phyloP scores from a whole-genome alignment of 2,797 vertebrate species.

The Nannoperca australis region DNA sequence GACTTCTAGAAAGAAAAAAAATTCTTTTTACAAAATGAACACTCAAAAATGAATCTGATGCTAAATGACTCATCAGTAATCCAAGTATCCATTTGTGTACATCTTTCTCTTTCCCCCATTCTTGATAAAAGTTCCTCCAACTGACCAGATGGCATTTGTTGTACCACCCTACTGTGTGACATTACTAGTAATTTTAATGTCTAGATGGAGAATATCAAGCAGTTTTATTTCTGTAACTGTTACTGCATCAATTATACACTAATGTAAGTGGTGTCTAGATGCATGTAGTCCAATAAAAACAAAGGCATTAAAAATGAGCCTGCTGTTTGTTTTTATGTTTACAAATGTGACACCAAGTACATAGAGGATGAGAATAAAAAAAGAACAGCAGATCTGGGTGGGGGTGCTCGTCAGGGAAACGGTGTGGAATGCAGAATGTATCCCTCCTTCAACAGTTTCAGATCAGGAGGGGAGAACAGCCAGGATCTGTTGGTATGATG shows the following conservation, averaged over 20 bases:
- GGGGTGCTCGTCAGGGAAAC: neutral
- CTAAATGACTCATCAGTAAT: constrained; percentile 26
- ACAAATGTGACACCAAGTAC: neutral
- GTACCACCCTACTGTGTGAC: constrained; percentile 40
- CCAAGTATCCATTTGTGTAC: constrained; percentile 32
- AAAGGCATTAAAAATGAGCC: constrained; percentile 27
- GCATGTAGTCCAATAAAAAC: constrained; percentile 82
- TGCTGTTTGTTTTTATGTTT: constrained; percentile 20
- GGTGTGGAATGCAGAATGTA: neutral
- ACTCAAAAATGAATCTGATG: constrained; percentile 24
- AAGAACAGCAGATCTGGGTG: neutral
- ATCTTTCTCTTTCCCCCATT: constrained; percentile 25
- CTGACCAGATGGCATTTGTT: constrained; percentile 30
- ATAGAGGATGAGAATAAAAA: neutral
- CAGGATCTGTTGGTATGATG: constrained; percentile 17
- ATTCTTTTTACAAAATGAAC: constrained; percentile 23
- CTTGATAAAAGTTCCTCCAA: constrained; percentile 22
- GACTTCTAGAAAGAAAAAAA: constrained; percentile 21
- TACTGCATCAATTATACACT: constrained; percentile 71
- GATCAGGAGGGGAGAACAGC: constrained; percentile 1
- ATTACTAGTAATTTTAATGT: constrained; percentile 39
- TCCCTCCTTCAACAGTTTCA: constrained; percentile 5
- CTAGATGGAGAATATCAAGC: constrained; percentile 31
- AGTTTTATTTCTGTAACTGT: constrained; percentile 63
- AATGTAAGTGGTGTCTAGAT: constrained; percentile 75